These are phyloP conservation scores for Gasterosteus nipponicus DNA, from an alignment of 2,113 vertebrate species.

Conservation along the genomic window DNA sequence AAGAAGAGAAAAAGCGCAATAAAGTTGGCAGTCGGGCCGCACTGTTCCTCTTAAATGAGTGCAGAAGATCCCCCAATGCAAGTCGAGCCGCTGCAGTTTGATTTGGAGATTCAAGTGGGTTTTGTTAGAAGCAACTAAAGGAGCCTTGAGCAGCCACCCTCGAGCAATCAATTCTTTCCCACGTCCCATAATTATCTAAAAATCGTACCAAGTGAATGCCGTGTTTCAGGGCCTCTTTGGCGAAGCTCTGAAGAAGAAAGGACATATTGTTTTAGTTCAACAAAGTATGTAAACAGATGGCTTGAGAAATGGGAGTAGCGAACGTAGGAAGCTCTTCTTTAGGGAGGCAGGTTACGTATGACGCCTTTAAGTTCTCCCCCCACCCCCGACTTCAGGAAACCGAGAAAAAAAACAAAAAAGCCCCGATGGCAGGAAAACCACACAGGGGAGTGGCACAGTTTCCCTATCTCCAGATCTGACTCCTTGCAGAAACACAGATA, in stretches of 20 bases:
- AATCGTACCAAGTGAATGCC: too few relatives aligned
- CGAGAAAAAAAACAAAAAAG: constrained; percentile 69
- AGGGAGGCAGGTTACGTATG: constrained; percentile 62
- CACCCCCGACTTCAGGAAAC: constrained; percentile 45
- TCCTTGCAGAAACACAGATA: constrained; percentile 70
- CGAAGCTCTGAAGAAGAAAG: not conserved
- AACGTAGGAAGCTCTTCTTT: constrained; percentile 74
- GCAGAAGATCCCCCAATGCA: not conserved
- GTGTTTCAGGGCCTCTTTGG: not conserved
- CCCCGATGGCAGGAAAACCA: constrained; percentile 77
- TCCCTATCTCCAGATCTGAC: constrained; percentile 71
- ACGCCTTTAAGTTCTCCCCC: constrained; percentile 22
- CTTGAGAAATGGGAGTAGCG: constrained; percentile 19
- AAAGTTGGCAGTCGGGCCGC: not conserved
- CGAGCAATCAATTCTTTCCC: not conserved
- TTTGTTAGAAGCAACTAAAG: not conserved
- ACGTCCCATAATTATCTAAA: not conserved
- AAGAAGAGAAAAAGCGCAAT: not conserved
- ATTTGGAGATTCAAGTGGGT: not conserved
- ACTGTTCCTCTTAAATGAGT: not conserved
- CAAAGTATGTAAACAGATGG: not conserved
- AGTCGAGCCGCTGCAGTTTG: not conserved
- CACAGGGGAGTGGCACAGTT: constrained; percentile 70
- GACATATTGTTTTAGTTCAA: not conserved
- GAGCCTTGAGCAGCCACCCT: not conserved